phyloP scores from a whole-genome alignment of 2,113 vertebrate species.

The Deroptyus accipitrinus region DNA sequence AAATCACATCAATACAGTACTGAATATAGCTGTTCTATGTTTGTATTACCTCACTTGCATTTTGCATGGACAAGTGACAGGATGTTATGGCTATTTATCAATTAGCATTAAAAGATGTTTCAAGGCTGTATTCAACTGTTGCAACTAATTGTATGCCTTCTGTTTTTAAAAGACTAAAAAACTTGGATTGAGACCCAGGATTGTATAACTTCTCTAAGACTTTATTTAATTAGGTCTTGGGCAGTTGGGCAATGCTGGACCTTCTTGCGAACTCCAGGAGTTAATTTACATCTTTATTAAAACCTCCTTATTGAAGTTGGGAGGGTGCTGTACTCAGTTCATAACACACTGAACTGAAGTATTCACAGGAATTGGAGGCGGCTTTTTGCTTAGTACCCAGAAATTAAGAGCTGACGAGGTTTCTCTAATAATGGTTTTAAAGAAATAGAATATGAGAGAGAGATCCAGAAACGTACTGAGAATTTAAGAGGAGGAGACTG shows the following conservation, averaged over 20 bases:
- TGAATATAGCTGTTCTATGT: background rate
- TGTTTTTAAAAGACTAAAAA: background rate
- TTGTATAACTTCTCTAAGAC: background rate
- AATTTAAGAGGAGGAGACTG: background rate
- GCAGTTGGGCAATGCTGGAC: background rate
- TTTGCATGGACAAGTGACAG: background rate
- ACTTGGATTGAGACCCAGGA: background rate
- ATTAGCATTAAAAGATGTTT: background rate
- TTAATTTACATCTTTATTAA: background rate
- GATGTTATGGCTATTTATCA: background rate
- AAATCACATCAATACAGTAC: background rate
- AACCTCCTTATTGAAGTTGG: background rate
- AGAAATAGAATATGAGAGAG: background rate
- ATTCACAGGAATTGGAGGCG: background rate
- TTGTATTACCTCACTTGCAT: background rate
- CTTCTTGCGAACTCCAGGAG: background rate
- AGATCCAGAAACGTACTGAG: background rate
- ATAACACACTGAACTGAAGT: background rate
- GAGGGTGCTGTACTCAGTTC: background rate
- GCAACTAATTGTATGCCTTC: background rate
- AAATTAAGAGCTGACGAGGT: background rate
- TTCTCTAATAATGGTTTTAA: background rate
- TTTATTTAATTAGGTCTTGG: background rate
- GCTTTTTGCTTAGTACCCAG: background rate
- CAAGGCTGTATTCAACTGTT: background rate